Evolutionary conservation across 2,113 vertebrate genomes (phyloP), one percentile per base, ranked within the genome.

Genomic region (Epinephelus moara): DNA sequence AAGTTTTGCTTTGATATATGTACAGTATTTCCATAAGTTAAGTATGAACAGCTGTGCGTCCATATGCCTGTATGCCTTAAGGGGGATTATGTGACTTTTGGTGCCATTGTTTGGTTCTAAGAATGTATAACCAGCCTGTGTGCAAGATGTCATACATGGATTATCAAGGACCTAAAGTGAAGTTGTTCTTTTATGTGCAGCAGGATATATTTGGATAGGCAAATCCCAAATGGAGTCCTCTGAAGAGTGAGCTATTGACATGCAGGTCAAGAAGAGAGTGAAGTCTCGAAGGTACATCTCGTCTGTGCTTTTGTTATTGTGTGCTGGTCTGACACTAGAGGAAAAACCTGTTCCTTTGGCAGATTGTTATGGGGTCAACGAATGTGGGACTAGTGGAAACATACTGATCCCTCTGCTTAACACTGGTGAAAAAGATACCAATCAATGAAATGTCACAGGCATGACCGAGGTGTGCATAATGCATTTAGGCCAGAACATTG

Each of bases 311-410:
- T 89, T 88, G 82, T 88, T 78, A 57, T 80, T 84, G 66, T 90
- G 83, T 89, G 80, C 74, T 73, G 70, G 90, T 89, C 56, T 11
- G 30, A 70, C 78, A 59, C 53, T 56, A 80, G 92, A 88, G 82
- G 93, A 94, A 93, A 92, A 95, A 95, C 93, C 87, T 80, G 94
- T 95, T 95, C 82, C 75, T 79, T 64, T 67, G 57, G 67, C 84
- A 72, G 80, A 84, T 86, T 92, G 89, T 84, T 92, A 49, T 92
- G 85, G 84, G 91, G 83, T 92, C 88, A 86, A 72, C 68, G 23
- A 66, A 86, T 82, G 72, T 64, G 62, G 80, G 80, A 81, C 78
- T 79, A 69, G 77, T 88, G 89, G 85, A 88, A 93, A 94, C 88
- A 82, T 91, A 91, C 91, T 77, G 70, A 86, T 88, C 77, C 68